Conservation (phyloP, 1,140 invertebrate genomes). For the Elymnias hypermnestra region DNA sequence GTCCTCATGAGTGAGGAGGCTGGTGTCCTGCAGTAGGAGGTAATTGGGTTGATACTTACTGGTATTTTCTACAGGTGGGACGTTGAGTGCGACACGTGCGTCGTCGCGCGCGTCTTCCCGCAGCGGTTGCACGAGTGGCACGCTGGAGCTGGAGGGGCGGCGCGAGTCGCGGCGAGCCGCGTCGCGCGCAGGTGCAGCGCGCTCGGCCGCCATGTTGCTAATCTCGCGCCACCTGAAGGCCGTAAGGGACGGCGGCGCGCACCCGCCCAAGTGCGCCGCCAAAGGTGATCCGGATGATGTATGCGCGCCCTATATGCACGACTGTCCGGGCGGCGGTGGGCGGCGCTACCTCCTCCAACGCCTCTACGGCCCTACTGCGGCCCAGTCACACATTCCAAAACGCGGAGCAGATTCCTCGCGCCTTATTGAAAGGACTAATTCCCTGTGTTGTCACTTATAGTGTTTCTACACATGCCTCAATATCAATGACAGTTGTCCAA, state of each 20-base stretch:
- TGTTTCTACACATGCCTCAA: no score
- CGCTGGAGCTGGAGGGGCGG: slow-evolving; percentile 73
- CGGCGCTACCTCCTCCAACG: slow-evolving; percentile 42
- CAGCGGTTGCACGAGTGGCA: slow-evolving; percentile 80
- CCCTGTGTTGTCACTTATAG: no score
- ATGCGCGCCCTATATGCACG: slow-evolving; percentile 74
- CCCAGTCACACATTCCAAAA: no score
- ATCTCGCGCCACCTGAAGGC: slow-evolving; percentile 88
- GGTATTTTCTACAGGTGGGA: no score
- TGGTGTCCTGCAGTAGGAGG: no score
- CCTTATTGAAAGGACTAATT: background rate
- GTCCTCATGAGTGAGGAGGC: no score
- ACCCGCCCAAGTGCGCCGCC: slow-evolving; percentile 73
- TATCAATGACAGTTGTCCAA: no score
- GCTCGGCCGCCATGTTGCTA: slow-evolving; percentile 92
- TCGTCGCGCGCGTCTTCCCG: slow-evolving; percentile 83
- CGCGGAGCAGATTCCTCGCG: no score
- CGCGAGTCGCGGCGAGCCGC: slow-evolving; percentile 78
- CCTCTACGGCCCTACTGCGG: no score
- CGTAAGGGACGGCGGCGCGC: slow-evolving; percentile 69
- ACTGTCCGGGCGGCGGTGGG: slow-evolving; percentile 53
- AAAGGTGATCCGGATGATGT: slow-evolving; percentile 74
- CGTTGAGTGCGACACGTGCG: slow-evolving; percentile 78
- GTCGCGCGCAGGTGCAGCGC: slow-evolving; percentile 91
- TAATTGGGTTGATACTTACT: no score